Evolutionary conservation across 2,797 vertebrate species (phyloP), one percentile per base, ranked within the genome.

Genomic region (Enteromius anoplus): DNA sequence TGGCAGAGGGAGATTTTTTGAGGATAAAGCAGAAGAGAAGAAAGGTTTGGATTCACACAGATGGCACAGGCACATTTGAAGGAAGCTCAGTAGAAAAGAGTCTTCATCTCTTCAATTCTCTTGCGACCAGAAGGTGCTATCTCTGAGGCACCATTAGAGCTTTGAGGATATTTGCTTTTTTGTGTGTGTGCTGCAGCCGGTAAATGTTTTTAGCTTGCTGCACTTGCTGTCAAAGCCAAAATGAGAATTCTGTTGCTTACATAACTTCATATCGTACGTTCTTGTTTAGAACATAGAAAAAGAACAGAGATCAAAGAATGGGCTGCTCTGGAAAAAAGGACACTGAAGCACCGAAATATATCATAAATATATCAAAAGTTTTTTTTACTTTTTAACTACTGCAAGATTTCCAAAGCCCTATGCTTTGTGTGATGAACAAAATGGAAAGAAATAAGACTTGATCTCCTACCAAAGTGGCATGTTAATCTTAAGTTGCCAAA

Each of bases 1-100:
- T 47, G 72, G 73, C 72, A 68, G n/a, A 23, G 34, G 32, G 47
- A 60, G 64, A 76, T 82, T 58, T 76, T 75, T 42, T 32, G 42
- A 65, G 71, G 42, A 58, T 70, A 64, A 73, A 53, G 45, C 9
- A 49, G 19, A 23, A 62, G 69, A 51, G 70, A 82, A 73, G 47
- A 77, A 47, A 64, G 75, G 40, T 47, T 68, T 65, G 26, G 47
- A 75, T 45, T 53, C 32, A 75, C 55, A 71, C 71, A 82, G 47
- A 66, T 66, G 47, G 47, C 80, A 82, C 37, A 68, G 53, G 47
- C n/a, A 75, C 37, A 32, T 82, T 66, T 45, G 47, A 75, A 55
- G n/a, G 73, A 75, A 32, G 34, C 80, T 37, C 60, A 66, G 71
- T 51, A 65, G 58, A 75, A 10, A 64, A 34, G 26, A 2, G 68